Evolutionary conservation across 2,113 vertebrate genomes (phyloP).

Genomic region (Erpornis zantholeuca): DNA sequence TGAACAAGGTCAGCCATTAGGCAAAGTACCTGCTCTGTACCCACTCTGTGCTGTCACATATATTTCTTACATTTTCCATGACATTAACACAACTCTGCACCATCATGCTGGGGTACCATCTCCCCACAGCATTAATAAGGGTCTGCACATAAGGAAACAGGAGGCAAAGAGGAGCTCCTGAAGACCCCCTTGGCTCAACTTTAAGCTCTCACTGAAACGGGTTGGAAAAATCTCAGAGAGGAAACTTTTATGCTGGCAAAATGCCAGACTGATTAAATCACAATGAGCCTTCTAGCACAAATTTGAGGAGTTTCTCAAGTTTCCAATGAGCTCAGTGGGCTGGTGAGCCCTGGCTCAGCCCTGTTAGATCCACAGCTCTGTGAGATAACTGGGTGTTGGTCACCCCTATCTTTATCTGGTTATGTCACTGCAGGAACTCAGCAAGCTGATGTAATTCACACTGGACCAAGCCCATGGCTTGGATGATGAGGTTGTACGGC

Average conservation of each 20-base stretch:
- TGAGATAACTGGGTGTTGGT: background rate
- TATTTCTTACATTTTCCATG: background rate
- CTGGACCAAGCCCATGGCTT: background rate
- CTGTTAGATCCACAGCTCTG: background rate
- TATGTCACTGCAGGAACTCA: background rate
- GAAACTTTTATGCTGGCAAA: background rate
- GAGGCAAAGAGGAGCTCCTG: background rate
- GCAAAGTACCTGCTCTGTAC: background rate
- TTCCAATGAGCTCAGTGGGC: slow-evolving; percentile 28
- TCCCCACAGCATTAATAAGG: background rate
- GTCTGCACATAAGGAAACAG: accelerated
- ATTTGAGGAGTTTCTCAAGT: background rate
- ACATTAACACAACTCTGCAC: background rate
- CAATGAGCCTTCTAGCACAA: background rate
- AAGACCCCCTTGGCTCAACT: background rate
- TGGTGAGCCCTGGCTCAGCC: background rate
- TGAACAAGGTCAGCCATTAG: background rate
- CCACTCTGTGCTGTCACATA: background rate
- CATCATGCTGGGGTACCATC: background rate
- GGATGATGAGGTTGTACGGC: background rate
- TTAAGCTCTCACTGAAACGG: background rate
- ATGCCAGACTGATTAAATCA: background rate
- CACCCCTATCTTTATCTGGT: background rate
- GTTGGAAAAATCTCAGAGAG: background rate
- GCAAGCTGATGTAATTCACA: background rate